Evolutionary conservation across 2,113 vertebrate species (phyloP).

Genomic region (Nothoprocta pentlandii): DNA sequence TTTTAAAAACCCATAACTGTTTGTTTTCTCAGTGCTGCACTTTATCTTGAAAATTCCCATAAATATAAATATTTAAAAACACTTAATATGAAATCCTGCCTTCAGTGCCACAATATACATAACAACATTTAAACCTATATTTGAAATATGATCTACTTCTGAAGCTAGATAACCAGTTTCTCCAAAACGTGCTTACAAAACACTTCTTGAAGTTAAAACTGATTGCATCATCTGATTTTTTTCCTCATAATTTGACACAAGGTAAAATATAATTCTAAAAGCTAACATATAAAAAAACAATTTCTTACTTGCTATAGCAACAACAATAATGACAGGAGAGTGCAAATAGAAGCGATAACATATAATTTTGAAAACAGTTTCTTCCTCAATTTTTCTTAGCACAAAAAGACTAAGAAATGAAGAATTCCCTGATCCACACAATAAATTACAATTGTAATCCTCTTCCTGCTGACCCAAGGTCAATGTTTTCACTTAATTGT

Average conservation of each 20-base stretch:
- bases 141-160: not conserved
- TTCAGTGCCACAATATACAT: not conserved
- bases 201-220: accelerated
- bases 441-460: accelerated
- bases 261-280: not conserved
- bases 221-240: not conserved
- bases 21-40: not conserved
- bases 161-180: not conserved
- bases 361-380: not conserved
- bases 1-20: not conserved
- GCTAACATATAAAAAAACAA: not conserved
- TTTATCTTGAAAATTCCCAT: not conserved
- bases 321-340: not conserved
- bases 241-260: not conserved
- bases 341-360: not conserved
- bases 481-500: not conserved
- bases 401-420: not conserved
- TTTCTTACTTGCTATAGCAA: not conserved
- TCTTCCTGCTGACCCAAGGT: not conserved
- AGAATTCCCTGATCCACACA: not conserved
- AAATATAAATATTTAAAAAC: not conserved
- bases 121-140: not conserved
- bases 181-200: not conserved
- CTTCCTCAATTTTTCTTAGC: not conserved
- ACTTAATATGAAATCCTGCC: not conserved